Percentiles rank a stretch among this genome's conserved stretches.
phyloP scores from a whole-genome alignment of 2,888 invertebrate species.

The Drosophila lutescens region DNA sequence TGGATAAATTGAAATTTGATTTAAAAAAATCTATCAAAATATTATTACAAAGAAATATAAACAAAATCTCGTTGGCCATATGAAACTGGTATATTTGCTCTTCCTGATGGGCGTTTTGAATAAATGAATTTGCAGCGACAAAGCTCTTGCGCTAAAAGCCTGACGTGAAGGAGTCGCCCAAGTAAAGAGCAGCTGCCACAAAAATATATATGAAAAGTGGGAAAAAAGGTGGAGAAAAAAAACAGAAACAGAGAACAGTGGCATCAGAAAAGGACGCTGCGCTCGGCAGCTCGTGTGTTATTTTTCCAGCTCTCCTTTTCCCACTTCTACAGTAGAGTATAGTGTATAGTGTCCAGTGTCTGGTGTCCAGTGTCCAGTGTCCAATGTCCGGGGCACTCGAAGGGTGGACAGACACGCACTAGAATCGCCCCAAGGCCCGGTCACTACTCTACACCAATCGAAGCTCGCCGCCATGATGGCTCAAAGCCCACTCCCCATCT shows the following conservation, averaged over 20 bases:
- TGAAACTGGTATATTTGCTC: not conserved
- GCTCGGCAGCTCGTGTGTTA: conserved; percentile 21
- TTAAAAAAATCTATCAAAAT: too few relatives aligned
- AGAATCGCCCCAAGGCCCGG: conserved; percentile 58
- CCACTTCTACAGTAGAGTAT: not conserved
- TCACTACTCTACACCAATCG: conserved; percentile 69
- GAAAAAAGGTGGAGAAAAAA: conserved; percentile 2
- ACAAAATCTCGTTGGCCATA: too few relatives aligned
- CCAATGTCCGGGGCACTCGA: conserved; percentile 21
- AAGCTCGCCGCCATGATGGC: conserved; percentile 64
- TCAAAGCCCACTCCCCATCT: conserved; percentile 15
- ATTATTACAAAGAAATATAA: too few relatives aligned
- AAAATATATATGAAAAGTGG: conserved; percentile 34
- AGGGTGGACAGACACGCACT: conserved; percentile 58
- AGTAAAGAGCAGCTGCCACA: conserved; percentile 47
- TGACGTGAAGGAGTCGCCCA: conserved; percentile 46
- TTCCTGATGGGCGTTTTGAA: conserved; percentile 58
- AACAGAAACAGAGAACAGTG: not conserved
- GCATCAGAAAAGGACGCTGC: conserved; percentile 30
- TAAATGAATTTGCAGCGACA: conserved; percentile 73
- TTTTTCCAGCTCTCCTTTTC: conserved; percentile 32
- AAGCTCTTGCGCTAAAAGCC: conserved; percentile 69
- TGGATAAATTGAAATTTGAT: too few relatives aligned
- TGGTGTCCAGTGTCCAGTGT: conserved; percentile 6
- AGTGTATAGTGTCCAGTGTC: conserved; percentile 8